Evolutionary conservation across 2,113 vertebrate species (phyloP).

Genomic region (Caloenas nicobarica): DNA sequence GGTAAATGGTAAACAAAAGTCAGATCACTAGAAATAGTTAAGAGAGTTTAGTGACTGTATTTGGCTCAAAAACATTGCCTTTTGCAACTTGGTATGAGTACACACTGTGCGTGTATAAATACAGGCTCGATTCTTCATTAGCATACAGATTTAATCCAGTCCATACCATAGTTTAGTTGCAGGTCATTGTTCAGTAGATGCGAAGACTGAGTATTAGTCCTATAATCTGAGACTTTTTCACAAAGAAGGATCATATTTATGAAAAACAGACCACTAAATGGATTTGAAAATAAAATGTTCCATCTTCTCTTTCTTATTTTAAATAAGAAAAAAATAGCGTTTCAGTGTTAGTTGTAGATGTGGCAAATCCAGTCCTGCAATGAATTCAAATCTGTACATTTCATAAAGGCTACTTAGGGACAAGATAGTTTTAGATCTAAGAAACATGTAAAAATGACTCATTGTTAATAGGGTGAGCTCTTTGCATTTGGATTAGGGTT

Average conservation of each 20-base stretch:
- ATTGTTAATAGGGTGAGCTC: conserved; percentile 71
- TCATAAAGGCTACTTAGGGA: conserved; percentile 67
- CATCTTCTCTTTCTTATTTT: not conserved
- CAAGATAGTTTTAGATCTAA: conserved; percentile 71
- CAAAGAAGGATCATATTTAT: not conserved
- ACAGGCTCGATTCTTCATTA: not conserved
- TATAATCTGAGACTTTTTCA: not conserved
- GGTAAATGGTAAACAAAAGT: not conserved
- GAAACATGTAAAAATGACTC: conserved; percentile 69
- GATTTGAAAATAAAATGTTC: conserved; percentile 33
- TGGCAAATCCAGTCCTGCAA: conserved; percentile 20
- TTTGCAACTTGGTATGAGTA: not conserved
- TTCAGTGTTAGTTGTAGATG: conserved; percentile 18
- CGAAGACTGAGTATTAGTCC: not conserved
- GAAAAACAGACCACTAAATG: conserved; percentile 30
- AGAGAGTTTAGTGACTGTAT: not conserved
- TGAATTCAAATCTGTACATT: conserved; percentile 57
- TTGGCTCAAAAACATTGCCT: not conserved
- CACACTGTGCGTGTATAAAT: not conserved
- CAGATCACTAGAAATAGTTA: not conserved
- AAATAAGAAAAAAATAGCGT: not conserved
- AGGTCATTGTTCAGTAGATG: not conserved
- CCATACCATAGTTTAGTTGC: not conserved
- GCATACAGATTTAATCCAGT: not conserved
- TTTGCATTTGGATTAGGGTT: conserved; percentile 79